Evolutionary conservation across 1,140 invertebrate genomes (phyloP), one percentile per base, ranked within the genome.

Genomic region (Macrotrachela quadricornifera): DNA sequence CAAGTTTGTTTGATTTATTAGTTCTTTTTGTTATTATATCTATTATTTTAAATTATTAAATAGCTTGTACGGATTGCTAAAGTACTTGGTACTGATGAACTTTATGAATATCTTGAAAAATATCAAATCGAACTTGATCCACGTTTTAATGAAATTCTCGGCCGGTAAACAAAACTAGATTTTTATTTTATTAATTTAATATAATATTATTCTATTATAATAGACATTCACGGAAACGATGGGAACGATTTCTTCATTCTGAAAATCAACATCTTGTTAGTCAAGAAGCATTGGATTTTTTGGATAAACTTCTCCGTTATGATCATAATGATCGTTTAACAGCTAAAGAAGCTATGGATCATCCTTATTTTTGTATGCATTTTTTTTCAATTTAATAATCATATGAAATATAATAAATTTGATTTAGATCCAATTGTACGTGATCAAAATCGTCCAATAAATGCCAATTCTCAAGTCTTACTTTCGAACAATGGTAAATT

Each of bases 121-220:
- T 99, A 99, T 75, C 85, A 95, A 73, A 96, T 99, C 74, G 88
- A 95, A 72, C 75, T 99, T 64, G 92, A 99, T 78, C 81, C 86
- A 56, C 78, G 88, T 68, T 96, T 96, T 76, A 92, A 94, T 74
- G 90, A 96, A 71, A 94, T 96, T 68, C 77, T 97, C 71, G 90
- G 91, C 70, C 82, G 85, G 82, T 79, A n/a, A n/a, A 9, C 36
- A 14, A 46, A 39, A 30, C 10, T 40, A 15, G 13, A 41, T 43
- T n/a, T 49, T 43, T 30, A 13, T 6, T 51, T 1, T 4, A 15
- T 6, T 11, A 49, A 30, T 30, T 46, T 1, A 49, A 6, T 4
- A 12, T 52, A 4, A 47, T 21, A 15, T 15, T 8, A 54, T 37
- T 21, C 6, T 13, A 50, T 43, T 38, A n/a, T n/a, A n/a, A n/a